Conservation (phyloP, 2,113 vertebrate species). For the Euleptes europaea region DNA sequence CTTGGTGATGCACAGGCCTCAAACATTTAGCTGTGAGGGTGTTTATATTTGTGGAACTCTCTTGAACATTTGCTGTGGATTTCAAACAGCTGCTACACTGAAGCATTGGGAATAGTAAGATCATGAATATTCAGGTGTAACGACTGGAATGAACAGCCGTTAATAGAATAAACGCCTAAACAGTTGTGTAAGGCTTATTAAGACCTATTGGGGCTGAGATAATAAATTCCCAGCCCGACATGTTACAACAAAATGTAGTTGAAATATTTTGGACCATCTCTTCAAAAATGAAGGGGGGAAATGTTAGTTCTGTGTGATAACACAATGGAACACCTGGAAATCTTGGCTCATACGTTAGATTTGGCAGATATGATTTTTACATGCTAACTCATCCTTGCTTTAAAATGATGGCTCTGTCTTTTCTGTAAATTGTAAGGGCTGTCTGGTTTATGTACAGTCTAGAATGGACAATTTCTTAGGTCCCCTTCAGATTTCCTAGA, state of each 20-base stretch:
- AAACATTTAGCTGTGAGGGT: constrained; percentile 77
- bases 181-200: constrained; percentile 88
- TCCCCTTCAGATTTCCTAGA: constrained; percentile 31
- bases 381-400: constrained; percentile 54
- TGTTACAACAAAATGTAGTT: constrained; percentile 79
- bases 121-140: constrained; percentile 96
- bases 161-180: constrained; percentile 88
- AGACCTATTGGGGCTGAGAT: constrained; percentile 84
- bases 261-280: constrained; percentile 82
- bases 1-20: constrained; percentile 69
- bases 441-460: constrained; percentile 48
- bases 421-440: constrained; percentile 73
- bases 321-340: constrained; percentile 85
- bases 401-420: constrained; percentile 64
- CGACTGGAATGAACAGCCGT: constrained; percentile 91
- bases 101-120: constrained; percentile 85
- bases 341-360: constrained; percentile 71
- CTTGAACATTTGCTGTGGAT: constrained; percentile 84
- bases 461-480: not conserved
- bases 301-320: constrained; percentile 75
- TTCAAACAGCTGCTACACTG: constrained; percentile 88
- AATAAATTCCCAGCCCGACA: constrained; percentile 84
- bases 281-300: constrained; percentile 76
- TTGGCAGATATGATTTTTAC: constrained; percentile 68
- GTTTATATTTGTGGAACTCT: constrained; percentile 85